These are phyloP conservation scores for Centropristis striata DNA, from an alignment of 2,113 vertebrate species.

Conservation along the genomic window DNA sequence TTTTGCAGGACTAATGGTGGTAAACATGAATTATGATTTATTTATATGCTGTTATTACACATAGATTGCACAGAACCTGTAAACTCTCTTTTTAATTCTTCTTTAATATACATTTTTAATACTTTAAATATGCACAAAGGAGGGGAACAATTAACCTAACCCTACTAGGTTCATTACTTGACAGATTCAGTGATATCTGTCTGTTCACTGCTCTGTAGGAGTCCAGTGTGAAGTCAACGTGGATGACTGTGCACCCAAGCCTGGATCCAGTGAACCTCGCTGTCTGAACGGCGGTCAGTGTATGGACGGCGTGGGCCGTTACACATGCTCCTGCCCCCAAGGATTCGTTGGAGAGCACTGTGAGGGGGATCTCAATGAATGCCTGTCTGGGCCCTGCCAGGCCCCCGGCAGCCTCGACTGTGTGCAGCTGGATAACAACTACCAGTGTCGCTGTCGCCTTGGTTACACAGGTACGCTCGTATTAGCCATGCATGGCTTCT, in stretches of 20 bases:
- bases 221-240: conserved; percentile 89
- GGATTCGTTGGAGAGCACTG: conserved; percentile 94
- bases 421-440: conserved; percentile 91
- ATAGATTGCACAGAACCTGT: too few species aligned
- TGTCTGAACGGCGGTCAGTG: conserved; percentile 94
- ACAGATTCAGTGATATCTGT: background rate
- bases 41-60: too few species aligned
- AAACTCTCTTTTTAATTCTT: too few species aligned
- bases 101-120: too few species aligned
- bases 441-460: conserved; percentile 90
- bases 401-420: conserved; percentile 92
- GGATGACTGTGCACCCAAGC: conserved; percentile 88
- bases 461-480: conserved; percentile 90
- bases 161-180: background rate
- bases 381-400: conserved; percentile 91
- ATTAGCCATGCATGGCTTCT: background rate
- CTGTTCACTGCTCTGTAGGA: conserved; percentile 78
- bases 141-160: too few species aligned
- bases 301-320: conserved; percentile 90
- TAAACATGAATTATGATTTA: too few species aligned
- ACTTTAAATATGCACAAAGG: background rate
- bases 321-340: conserved; percentile 89
- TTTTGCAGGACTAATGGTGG: too few species aligned
- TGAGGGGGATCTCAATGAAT: conserved; percentile 95
- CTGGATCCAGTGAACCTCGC: conserved; percentile 76